Base-by-base conservation (phyloP, 2,888 invertebrate species). In the Aphodius sticticus region DNA sequence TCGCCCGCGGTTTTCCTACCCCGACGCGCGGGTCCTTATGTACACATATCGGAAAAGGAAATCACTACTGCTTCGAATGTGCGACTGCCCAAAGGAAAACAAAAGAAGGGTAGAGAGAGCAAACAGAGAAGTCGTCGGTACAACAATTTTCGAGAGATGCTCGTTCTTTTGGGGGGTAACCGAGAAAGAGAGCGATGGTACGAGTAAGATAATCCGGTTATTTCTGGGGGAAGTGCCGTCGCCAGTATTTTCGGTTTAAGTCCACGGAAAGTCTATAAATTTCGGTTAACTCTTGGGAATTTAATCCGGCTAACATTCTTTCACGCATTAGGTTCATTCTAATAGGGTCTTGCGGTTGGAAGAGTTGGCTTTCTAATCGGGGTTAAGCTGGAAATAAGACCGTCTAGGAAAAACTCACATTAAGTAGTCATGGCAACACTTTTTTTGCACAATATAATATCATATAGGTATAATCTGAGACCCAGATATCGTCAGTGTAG, bases 11-110 rank as follows among this genome's bases (percentile, higher is more conserved):
- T 53, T 53, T 12, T 53, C 53, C 53, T 12, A 53, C 53, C 53
- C 53, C 12, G 3, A 9, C 53, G 53, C 53, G 53, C 12, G 53
- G 53, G 53, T 53, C 53, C 53, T 53, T 53, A 53, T 5, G 53
- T 53, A 53, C 53, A 53, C 53, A 53, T 53, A 53, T 53, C 53
- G 53, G 53, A 53, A 53, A 53, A 53, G 53, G 53, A 53, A 53
- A 53, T 53, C 53, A 53, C 53, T 53, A 53, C 53, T 1, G 53
- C 53, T 38, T 53, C 53, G 53, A 7, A 53, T 53, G 53, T 53
- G 53, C 53, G 53, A 53, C 53, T 53, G 12, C 53, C 53, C 7
- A 53, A 53, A 53, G 53, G 6, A 53, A 53, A 53, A 53, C 53
- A 53, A 53, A 53, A 53, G 53, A 53, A 12, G 53, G 53, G 53